These are phyloP conservation scores for Oreortyx pictus DNA, from an alignment of 2,797 vertebrate species.

Conservation along the genomic window DNA sequence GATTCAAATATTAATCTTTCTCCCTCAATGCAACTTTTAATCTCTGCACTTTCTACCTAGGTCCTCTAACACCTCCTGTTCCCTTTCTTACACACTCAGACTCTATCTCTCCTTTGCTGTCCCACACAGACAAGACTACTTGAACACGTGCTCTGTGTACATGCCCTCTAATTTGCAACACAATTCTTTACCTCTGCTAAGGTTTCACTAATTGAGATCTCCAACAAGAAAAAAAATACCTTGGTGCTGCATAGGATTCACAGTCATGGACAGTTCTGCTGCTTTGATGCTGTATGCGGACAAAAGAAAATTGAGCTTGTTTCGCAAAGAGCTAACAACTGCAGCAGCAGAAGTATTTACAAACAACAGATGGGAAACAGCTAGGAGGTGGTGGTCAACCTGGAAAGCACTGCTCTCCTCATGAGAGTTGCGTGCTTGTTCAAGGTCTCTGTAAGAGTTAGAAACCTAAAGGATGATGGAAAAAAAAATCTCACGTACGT, in stretches of 20 bases:
- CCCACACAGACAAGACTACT: neutral
- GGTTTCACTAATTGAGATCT: neutral
- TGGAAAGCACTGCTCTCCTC: neutral
- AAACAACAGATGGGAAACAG: constrained; percentile 65
- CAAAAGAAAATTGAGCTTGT: constrained; percentile 23
- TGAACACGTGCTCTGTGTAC: neutral
- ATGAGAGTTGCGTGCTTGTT: neutral
- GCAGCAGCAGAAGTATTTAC: constrained; percentile 54
- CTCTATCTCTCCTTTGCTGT: neutral
- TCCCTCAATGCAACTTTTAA: neutral
- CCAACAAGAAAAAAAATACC: neutral
- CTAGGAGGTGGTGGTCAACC: constrained; percentile 29
- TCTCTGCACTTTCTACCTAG: neutral
- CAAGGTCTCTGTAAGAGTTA: neutral
- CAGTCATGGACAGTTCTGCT: constrained; percentile 12
- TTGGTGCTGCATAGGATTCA: neutral
- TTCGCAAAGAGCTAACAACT: constrained; percentile 31
- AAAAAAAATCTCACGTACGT: neutral
- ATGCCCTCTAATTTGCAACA: neutral
- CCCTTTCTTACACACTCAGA: neutral
- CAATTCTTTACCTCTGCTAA: neutral
- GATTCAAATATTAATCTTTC: neutral
- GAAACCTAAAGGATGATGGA: neutral
- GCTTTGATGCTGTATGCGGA: constrained; percentile 31
- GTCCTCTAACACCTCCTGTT: neutral